A percentile compares a stretch with the other conserved stretches of the same genome.
Evolutionary conservation across 2,888 invertebrate genomes (phyloP).

Genomic region (Ischnus inquisitorius): DNA sequence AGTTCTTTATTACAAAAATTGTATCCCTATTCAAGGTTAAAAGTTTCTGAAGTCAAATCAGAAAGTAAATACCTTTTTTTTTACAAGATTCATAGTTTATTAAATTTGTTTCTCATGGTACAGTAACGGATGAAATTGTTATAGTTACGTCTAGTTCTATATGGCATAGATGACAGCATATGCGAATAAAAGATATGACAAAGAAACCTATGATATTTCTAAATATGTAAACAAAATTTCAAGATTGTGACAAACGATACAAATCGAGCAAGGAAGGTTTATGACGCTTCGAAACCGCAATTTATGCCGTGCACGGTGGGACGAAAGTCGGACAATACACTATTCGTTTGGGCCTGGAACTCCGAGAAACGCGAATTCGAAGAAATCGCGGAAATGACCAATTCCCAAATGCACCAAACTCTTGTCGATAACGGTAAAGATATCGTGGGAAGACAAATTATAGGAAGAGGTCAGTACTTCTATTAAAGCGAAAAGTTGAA

Average conservation of each 20-base stretch:
- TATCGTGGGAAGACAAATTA: slow-evolving; percentile 76
- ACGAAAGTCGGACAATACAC: slow-evolving; percentile 52
- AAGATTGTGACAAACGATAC: slow-evolving; percentile 50
- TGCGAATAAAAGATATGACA: too few species aligned
- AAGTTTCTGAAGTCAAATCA: too few species aligned
- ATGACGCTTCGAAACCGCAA: slow-evolving; percentile 15
- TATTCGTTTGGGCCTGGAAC: slow-evolving; percentile 74
- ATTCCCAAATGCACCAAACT: slow-evolving; percentile 51
- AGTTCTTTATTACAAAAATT: too few species aligned
- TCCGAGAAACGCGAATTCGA: slow-evolving; percentile 55
- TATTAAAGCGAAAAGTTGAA: not conserved
- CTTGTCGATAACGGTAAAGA: slow-evolving; percentile 67
- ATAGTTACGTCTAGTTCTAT: too few species aligned
- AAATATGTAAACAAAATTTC: not conserved
- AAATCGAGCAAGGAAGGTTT: not conserved
- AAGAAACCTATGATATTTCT: not conserved
- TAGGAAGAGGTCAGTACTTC: slow-evolving; percentile 74
- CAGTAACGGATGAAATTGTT: too few species aligned
- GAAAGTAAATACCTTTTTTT: too few species aligned
- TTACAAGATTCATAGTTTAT: too few species aligned
- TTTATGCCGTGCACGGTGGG: slow-evolving; percentile 66
- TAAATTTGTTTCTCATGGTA: too few species aligned
- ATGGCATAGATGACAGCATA: too few species aligned
- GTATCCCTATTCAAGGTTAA: too few species aligned
- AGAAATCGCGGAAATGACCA: slow-evolving; percentile 68